Evolutionary conservation across 2,113 vertebrate species (phyloP), one percentile per base, ranked within the genome.

Genomic region (Romanogobio albipinnatus): DNA sequence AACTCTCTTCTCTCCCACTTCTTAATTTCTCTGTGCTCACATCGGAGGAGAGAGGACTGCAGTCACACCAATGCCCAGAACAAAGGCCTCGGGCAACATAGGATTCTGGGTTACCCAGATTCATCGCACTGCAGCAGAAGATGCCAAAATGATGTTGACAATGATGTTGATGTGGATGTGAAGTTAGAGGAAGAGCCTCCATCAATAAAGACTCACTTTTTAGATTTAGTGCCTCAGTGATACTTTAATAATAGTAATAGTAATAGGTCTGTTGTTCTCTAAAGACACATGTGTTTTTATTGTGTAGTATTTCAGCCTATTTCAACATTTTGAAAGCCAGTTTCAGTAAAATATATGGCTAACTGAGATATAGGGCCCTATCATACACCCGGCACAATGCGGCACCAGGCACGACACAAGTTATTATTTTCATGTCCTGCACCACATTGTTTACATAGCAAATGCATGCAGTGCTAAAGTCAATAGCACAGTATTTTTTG

Each of bases 31-130:
- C 7, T 53, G 75, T 75, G 45, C 47, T 33, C 17, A 5, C 45
- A 33, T 53, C 0, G 7, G 78, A 81, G 70, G 11, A 58, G 24
- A 58, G 68, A 26, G 68, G 49, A 80, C 24, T 24, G 45, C 68
- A 58, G 82, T 49, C 71, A 49, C 53, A 39, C 4, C 64, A n/a
- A 62, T 17, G 76, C n/a, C 73, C 74, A 26, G 14, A 49, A 76
- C 49, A 4, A 73, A 76, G 74, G 90, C 83, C 83, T 82, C 29
- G 58, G 85, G 88, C 81, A 22, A 61, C 84, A 74, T 77, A 14
- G 53, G 26, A 59, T 91, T 90, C 86, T 93, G 89, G 91, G 92
- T 92, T 91, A 92, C 88, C 85, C 87, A 90, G 86, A 90, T 92
- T 85, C 89, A 83, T 87, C 89, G 81, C 43, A 29, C 81, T 80